Evolutionary conservation across 2,113 vertebrate genomes (phyloP).

Genomic region (Onychostoma macrolepis): DNA sequence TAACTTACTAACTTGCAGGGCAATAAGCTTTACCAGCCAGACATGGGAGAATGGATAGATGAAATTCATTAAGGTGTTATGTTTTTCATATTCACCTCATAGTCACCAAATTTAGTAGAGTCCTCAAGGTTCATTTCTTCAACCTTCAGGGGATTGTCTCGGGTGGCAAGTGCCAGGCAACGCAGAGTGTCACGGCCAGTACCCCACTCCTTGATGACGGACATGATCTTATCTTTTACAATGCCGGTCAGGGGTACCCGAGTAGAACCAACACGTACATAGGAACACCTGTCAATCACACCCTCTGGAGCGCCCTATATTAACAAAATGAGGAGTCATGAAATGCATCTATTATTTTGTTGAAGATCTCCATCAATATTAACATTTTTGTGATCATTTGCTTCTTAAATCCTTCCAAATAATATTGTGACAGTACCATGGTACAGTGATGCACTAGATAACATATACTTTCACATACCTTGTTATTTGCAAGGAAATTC

Average conservation of each 20-base stretch:
- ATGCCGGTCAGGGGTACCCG: slow-evolving; percentile 81
- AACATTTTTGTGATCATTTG: neutral
- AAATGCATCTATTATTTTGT: neutral
- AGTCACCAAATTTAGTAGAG: slow-evolving; percentile 80
- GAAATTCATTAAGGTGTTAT: no score
- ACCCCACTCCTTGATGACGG: slow-evolving; percentile 90
- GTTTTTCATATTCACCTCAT: slow-evolving; percentile 78
- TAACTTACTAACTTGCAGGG: neutral
- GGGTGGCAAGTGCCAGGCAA: slow-evolving; percentile 90
- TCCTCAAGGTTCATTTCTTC: slow-evolving; percentile 91
- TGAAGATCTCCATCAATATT: neutral
- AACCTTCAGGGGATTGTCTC: slow-evolving; percentile 82
- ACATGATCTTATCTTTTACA: slow-evolving; percentile 82
- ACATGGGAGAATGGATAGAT: neutral
- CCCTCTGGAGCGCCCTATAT: slow-evolving; percentile 81
- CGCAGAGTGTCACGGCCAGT: slow-evolving; percentile 90
- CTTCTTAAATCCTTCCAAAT: neutral
- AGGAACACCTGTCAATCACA: slow-evolving; percentile 89
- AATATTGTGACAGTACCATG: neutral
- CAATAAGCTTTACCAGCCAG: neutral
- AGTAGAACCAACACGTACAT: slow-evolving; percentile 87
- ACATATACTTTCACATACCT: neutral
- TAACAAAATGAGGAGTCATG: neutral
- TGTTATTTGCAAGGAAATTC: neutral
- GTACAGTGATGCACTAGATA: no score